These are phyloP conservation scores for Lepus oiostolus DNA, from an alignment of 2,797 vertebrate genomes.

Conservation along the genomic window DNA sequence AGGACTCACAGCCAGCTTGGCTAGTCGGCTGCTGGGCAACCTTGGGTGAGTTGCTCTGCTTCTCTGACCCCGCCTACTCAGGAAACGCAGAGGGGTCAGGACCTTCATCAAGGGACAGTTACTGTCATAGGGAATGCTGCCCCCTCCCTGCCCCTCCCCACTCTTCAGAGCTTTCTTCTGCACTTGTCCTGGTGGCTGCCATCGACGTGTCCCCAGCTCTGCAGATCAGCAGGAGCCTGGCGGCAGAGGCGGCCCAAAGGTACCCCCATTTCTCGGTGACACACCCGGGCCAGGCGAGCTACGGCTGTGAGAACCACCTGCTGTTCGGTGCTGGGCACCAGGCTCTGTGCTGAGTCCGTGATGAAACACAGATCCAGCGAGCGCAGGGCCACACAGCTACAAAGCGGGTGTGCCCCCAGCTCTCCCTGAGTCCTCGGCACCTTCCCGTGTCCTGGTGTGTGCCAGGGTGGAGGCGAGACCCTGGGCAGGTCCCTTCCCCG, in stretches of 20 bases:
- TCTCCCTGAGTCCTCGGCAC: background rate
- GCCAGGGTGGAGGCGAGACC: background rate
- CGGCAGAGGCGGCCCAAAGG: background rate
- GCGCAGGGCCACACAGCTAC: background rate
- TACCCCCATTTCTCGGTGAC: background rate
- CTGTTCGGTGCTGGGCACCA: background rate
- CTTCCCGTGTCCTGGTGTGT: background rate
- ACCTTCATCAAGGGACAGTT: background rate
- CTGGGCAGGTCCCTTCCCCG: background rate
- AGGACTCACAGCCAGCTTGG: background rate
- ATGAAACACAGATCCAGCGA: background rate
- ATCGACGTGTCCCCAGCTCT: background rate
- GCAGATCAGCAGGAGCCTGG: background rate
- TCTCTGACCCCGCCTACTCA: slow-evolving; percentile 24
- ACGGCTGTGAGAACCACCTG: background rate
- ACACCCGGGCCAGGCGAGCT: background rate
- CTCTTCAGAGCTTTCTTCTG: background rate
- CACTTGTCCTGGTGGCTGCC: background rate
- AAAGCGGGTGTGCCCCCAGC: background rate
- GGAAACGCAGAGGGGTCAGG: background rate
- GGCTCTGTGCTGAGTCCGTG: background rate
- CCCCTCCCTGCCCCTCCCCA: background rate
- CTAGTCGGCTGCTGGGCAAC: background rate
- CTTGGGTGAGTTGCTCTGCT: background rate
- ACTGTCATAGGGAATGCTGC: background rate